Conservation (phyloP, 2,797 vertebrate genomes). For the Nasua narica region DNA sequence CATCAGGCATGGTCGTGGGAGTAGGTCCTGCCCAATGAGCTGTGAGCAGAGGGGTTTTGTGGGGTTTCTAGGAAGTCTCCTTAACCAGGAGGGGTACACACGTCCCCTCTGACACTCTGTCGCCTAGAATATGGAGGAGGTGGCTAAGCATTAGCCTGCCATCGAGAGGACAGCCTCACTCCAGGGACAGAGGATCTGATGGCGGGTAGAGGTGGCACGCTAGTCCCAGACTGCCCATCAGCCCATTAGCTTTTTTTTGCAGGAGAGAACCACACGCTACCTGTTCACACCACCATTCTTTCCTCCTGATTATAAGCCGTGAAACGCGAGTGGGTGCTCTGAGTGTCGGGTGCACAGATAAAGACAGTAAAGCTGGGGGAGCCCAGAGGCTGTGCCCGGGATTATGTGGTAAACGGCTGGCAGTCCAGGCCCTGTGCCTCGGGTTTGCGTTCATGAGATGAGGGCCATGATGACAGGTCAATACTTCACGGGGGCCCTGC, state of each 20-base stretch:
- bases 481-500: not conserved
- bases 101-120: not conserved
- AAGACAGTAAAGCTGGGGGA: not conserved
- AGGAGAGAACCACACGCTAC: not conserved
- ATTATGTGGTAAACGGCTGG: not conserved
- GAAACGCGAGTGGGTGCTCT: not conserved
- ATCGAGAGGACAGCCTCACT: not conserved
- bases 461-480: fast-evolving
- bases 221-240: not conserved
- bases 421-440: not conserved
- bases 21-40: not conserved
- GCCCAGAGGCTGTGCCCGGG: not conserved
- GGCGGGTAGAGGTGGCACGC: not conserved
- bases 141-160: not conserved
- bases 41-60: not conserved
- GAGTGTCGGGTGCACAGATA: not conserved
- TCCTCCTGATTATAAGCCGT: not conserved
- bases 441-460: not conserved
- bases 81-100: not conserved
- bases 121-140: not conserved
- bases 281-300: not conserved
- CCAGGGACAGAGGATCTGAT: not conserved
- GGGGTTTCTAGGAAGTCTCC: not conserved
- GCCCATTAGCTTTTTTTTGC: not conserved
- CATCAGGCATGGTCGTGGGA: not conserved